Percentiles rank a stretch among this genome's conserved stretches.
These are phyloP conservation scores for Gastrophryne carolinensis DNA, from an alignment of 2,797 vertebrate species.

Conservation along the genomic window DNA sequence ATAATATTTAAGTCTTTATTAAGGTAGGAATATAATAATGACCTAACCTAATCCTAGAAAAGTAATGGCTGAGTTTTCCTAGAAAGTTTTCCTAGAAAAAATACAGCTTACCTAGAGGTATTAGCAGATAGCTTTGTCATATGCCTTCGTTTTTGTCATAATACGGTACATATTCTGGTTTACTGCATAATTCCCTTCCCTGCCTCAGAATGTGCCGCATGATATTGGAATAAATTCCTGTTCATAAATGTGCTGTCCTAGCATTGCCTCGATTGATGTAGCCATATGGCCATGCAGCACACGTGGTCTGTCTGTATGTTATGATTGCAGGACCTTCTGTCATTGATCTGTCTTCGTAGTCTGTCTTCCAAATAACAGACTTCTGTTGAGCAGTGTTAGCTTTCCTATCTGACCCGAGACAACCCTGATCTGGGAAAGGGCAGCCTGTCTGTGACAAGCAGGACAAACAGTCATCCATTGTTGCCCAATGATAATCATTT, in stretches of 20 bases:
- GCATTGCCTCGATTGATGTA: neutral
- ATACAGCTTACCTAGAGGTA: too few species aligned
- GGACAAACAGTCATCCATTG: neutral
- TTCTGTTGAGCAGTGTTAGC: conserved; percentile 10
- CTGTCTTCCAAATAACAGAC: neutral
- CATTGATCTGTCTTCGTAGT: conserved; percentile 29
- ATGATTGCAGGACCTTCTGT: conserved; percentile 8
- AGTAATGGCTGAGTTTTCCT: too few species aligned
- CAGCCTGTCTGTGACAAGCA: neutral
- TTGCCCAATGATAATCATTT: neutral
- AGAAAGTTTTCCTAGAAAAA: too few species aligned
- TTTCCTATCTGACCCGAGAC: conserved; percentile 12
- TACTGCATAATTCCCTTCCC: too few species aligned
- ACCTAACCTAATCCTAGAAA: too few species aligned
- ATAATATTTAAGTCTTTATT: too few species aligned
- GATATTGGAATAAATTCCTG: too few species aligned
- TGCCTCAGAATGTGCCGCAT: too few species aligned
- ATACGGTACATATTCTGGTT: too few species aligned
- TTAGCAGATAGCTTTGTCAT: too few species aligned
- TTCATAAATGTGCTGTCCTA: neutral
- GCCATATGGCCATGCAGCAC: conserved; percentile 1
- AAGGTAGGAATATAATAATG: too few species aligned
- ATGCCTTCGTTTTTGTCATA: too few species aligned
- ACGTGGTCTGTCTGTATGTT: neutral
- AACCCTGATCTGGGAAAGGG: neutral